Percentiles rank a stretch among this genome's conserved stretches.
Conservation (phyloP, 2,113 vertebrate species). For the Okapia johnstoni region DNA sequence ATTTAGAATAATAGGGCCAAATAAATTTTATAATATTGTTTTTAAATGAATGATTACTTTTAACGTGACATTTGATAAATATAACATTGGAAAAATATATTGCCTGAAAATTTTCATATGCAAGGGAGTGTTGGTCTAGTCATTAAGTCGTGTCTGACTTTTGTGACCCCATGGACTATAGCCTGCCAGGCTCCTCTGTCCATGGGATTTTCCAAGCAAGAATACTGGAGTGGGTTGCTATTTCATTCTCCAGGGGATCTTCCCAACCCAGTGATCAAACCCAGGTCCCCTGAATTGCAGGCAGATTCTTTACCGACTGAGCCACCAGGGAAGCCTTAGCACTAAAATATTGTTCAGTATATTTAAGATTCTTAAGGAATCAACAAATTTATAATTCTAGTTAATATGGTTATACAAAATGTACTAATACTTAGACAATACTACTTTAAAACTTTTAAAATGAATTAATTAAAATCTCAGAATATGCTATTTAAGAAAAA, state of each 20-base stretch:
- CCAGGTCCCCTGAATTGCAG: neutral
- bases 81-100: neutral
- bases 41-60: neutral
- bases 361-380: neutral
- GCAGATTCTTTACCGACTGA: neutral
- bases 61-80: neutral
- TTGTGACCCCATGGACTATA: neutral
- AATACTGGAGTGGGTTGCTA: neutral
- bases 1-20: neutral
- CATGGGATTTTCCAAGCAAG: neutral
- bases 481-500: neutral
- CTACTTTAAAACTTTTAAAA: neutral
- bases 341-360: neutral
- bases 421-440: neutral
- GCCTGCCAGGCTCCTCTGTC: neutral
- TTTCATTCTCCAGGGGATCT: neutral
- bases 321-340: neutral
- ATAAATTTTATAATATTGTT: neutral
- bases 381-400: neutral
- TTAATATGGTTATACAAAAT: neutral
- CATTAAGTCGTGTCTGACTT: neutral
- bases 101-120: neutral
- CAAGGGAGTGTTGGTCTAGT: neutral
- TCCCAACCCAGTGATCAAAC: neutral
- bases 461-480: neutral